Conservation (phyloP, 35 echinoderm and acorn worm genomes). For the Heliocidaris erythrogramma region DNA sequence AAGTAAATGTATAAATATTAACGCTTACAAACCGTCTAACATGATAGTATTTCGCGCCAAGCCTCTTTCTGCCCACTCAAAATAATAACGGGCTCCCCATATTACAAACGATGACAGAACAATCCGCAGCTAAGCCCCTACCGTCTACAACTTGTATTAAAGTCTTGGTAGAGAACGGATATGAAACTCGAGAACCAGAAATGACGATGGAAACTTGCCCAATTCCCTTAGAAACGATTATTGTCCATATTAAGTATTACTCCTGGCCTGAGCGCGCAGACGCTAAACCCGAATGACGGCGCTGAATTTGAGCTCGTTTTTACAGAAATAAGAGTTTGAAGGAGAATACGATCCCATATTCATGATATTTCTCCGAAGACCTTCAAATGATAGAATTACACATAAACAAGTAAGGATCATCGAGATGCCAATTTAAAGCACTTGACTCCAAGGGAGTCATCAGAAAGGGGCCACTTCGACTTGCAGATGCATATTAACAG, state of each 20-base stretch:
- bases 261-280: neutral
- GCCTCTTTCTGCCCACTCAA: neutral
- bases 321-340: neutral
- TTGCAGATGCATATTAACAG: neutral
- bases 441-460: neutral
- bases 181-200: neutral
- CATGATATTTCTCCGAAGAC: neutral
- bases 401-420: neutral
- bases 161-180: neutral
- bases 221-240: neutral
- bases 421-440: neutral
- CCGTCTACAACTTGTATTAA: neutral
- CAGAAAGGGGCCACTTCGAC: neutral
- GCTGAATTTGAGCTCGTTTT: constrained; percentile 24
- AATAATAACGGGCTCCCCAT: neutral
- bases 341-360: neutral
- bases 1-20: too few species aligned
- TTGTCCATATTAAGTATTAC: neutral
- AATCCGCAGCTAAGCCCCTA: neutral
- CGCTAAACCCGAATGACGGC: constrained; percentile 8
- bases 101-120: neutral
- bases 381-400: neutral
- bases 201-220: neutral
- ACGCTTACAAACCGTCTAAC: neutral
- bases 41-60: neutral